phyloP scores from a whole-genome alignment of 2,888 invertebrate genomes.

The Eurytoma adleriae region DNA sequence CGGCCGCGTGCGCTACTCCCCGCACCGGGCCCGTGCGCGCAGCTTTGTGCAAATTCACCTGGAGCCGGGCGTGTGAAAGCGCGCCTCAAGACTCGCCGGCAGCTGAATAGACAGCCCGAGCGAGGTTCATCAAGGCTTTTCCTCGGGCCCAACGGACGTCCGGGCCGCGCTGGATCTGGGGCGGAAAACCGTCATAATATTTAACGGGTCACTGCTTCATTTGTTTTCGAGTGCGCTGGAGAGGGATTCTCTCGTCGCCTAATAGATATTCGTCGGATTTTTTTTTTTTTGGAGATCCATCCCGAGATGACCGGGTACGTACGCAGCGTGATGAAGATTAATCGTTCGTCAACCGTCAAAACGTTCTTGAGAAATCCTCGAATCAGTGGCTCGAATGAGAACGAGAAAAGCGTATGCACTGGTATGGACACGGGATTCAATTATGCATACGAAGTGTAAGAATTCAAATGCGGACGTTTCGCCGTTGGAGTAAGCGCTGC shows the following conservation, averaged over 20 bases:
- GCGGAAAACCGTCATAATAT: conserved; percentile 51
- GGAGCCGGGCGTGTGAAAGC: conserved; percentile 53
- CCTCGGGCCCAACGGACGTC: conserved; percentile 18
- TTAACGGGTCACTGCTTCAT: conserved; percentile 46
- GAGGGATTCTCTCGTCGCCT: not conserved
- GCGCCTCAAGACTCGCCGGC: conserved; percentile 10
- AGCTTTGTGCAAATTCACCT: conserved; percentile 55
- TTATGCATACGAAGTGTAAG: not conserved
- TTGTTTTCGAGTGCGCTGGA: not conserved
- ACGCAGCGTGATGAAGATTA: conserved; percentile 3
- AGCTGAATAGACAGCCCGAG: conserved; percentile 46
- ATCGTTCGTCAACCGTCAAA: conserved; percentile 3
- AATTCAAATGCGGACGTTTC: not conserved
- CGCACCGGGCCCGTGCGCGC: not conserved
- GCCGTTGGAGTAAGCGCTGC: too few relatives aligned
- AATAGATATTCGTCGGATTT: conserved; percentile 18
- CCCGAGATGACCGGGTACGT: not conserved
- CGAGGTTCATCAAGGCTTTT: conserved; percentile 37
- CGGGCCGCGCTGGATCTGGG: not conserved
- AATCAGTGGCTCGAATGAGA: not conserved
- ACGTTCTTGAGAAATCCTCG: conserved; percentile 6
- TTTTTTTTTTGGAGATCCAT: conserved; percentile 10
- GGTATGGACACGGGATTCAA: not conserved
- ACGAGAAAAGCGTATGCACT: too few relatives aligned
- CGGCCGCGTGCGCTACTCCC: not conserved